A percentile compares a stretch with the other conserved stretches of the same genome.
These are phyloP conservation scores for Takifugu flavidus DNA, from an alignment of 2,113 vertebrate genomes.

Conservation along the genomic window DNA sequence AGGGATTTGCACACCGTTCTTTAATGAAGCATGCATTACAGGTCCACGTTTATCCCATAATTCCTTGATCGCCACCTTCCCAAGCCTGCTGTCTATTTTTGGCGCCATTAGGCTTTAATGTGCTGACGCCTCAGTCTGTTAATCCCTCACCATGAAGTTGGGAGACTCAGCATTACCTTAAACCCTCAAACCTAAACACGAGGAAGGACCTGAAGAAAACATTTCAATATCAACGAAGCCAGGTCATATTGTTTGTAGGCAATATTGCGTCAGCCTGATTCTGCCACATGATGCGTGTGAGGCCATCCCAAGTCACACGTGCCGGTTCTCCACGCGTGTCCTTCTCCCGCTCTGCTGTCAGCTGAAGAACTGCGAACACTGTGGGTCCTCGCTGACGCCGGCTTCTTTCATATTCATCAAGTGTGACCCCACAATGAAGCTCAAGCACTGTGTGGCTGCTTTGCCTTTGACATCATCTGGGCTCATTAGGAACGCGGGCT, in stretches of 20 bases:
- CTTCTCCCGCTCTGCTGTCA: too few species aligned
- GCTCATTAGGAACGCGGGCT: constrained; percentile 43
- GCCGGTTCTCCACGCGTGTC: too few species aligned
- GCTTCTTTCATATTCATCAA: background rate
- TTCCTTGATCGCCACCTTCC: constrained; percentile 11
- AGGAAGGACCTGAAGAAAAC: too few species aligned
- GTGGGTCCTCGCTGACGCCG: background rate
- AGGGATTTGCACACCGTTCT: background rate
- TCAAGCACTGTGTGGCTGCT: background rate
- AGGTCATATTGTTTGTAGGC: too few species aligned
- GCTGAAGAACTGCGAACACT: too few species aligned
- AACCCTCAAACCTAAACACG: background rate
- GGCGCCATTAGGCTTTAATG: constrained; percentile 8
- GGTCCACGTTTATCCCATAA: constrained; percentile 5
- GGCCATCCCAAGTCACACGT: too few species aligned
- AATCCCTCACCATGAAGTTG: constrained; percentile 8
- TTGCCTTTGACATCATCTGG: constrained; percentile 9
- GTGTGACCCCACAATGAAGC: too few species aligned
- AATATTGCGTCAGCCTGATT: too few species aligned
- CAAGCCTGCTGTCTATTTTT: constrained; percentile 18
- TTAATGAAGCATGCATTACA: constrained; percentile 9
- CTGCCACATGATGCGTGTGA: too few species aligned
- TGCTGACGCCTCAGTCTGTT: constrained; percentile 18
- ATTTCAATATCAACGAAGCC: too few species aligned
- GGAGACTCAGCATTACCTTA: constrained; percentile 2